A percentile compares a stretch with the other conserved stretches of the same genome.
phyloP scores from a whole-genome alignment of 1,140 invertebrate genomes.

The Copidosoma floridanum region DNA sequence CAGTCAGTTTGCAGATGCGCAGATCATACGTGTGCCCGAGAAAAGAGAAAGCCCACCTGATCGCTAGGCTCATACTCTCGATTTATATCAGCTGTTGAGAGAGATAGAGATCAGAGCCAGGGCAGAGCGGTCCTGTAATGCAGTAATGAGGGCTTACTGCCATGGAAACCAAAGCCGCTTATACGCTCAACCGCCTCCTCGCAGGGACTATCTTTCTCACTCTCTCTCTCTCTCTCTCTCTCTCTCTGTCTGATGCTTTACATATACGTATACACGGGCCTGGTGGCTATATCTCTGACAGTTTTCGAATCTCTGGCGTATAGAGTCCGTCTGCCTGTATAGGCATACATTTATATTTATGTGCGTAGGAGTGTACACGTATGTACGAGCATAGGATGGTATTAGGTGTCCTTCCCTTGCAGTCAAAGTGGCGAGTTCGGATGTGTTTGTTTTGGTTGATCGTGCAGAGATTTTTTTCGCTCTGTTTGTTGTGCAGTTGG shows the following conservation, averaged over 20 bases:
- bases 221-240: constrained; percentile 11
- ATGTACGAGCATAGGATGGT: neutral
- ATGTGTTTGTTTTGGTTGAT: constrained; percentile 14
- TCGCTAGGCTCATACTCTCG: no score
- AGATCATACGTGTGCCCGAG: no score
- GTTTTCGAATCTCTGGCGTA: neutral
- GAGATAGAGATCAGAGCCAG: no score
- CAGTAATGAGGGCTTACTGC: constrained; percentile 59
- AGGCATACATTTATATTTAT: neutral
- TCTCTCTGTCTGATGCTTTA: constrained; percentile 13
- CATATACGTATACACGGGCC: neutral
- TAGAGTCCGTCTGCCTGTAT: neutral
- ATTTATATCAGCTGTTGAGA: no score
- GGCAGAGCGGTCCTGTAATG: constrained; percentile 52
- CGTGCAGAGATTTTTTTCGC: no score
- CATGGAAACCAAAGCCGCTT: constrained; percentile 59
- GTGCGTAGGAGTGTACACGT: neutral
- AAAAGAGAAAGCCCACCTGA: no score
- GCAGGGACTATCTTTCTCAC: constrained; percentile 24
- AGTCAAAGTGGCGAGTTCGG: neutral
- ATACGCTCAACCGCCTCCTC: constrained; percentile 51
- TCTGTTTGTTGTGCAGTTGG: constrained; percentile 1
- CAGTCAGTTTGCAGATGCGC: no score
- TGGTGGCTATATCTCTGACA: no score
- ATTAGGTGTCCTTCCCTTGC: neutral